phyloP scores from a whole-genome alignment of 2,113 vertebrate species.

The Microcebus griseorufus region DNA sequence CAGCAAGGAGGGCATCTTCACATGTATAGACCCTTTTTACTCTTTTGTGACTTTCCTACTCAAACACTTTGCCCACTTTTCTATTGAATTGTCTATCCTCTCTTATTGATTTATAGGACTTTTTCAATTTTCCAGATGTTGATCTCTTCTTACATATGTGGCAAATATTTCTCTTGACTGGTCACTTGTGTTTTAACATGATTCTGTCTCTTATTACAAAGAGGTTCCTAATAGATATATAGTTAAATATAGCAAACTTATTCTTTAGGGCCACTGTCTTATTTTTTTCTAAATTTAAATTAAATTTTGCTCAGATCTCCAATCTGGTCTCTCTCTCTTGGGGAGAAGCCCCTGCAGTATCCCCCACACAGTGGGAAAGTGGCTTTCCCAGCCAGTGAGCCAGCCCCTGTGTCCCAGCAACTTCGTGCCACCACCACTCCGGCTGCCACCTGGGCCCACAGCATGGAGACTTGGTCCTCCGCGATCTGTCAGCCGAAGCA shows the following conservation, averaged over 20 bases:
- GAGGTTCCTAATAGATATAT: neutral
- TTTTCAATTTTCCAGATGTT: neutral
- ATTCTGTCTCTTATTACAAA: neutral
- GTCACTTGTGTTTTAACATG: neutral
- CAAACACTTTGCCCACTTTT: neutral
- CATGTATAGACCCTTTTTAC: neutral
- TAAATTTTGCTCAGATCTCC: neutral
- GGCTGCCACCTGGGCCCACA: neutral
- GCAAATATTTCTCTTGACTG: slow-evolving; percentile 21
- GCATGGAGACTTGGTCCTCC: neutral
- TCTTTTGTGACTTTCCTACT: neutral
- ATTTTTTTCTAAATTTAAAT: neutral
- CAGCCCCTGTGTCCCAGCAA: neutral
- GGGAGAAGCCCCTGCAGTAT: neutral
- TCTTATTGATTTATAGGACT: neutral
- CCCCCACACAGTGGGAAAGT: neutral
- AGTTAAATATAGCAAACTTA: neutral
- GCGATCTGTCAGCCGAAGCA: neutral
- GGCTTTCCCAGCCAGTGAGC: no score
- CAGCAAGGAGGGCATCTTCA: neutral
- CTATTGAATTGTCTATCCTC: neutral
- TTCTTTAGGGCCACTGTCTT: neutral
- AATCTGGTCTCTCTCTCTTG: neutral
- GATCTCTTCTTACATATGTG: neutral
- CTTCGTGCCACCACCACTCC: neutral